phyloP scores from a whole-genome alignment of 2,113 vertebrate species.

The rat (Rattus norvegicus) region DNA sequence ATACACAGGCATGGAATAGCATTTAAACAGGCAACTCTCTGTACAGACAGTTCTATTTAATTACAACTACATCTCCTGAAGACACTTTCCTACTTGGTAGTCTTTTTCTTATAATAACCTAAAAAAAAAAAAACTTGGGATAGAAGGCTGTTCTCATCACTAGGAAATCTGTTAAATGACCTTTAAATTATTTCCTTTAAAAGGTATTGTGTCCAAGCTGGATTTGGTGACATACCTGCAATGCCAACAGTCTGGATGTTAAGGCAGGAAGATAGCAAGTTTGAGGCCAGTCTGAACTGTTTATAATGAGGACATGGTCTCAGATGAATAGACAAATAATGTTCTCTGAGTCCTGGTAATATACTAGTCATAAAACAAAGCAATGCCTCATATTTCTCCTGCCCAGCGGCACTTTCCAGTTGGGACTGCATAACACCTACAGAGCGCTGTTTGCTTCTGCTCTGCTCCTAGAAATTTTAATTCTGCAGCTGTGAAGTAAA shows the following conservation, averaged over 20 bases:
- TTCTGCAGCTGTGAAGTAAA: slow-evolving; percentile 38
- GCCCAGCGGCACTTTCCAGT: not conserved
- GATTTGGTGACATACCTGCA: not conserved
- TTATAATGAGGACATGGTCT: not conserved
- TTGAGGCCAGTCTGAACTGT: not conserved
- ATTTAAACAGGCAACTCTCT: slow-evolving; percentile 30
- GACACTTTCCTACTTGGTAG: slow-evolving; percentile 31
- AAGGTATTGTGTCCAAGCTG: not conserved
- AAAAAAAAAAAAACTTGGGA: slow-evolving; percentile 16
- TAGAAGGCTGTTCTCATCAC: not conserved
- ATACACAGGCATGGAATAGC: slow-evolving; percentile 26
- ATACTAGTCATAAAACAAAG: slow-evolving; percentile 29
- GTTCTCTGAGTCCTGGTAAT: slow-evolving; percentile 32
- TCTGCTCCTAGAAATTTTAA: slow-evolving; percentile 5
- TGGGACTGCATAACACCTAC: not conserved
- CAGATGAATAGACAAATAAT: not conserved
- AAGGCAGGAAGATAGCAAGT: not conserved
- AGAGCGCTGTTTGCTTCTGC: not conserved
- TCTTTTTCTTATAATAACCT: slow-evolving; percentile 47
- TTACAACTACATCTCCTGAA: not conserved
- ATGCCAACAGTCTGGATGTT: not conserved
- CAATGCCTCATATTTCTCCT: not conserved
- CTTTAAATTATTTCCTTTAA: slow-evolving; percentile 40
- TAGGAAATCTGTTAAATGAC: slow-evolving; percentile 51
- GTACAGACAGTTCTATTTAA: slow-evolving; percentile 54